Conservation (phyloP, 1,140 invertebrate species). For the Zaprionus davidi region DNA sequence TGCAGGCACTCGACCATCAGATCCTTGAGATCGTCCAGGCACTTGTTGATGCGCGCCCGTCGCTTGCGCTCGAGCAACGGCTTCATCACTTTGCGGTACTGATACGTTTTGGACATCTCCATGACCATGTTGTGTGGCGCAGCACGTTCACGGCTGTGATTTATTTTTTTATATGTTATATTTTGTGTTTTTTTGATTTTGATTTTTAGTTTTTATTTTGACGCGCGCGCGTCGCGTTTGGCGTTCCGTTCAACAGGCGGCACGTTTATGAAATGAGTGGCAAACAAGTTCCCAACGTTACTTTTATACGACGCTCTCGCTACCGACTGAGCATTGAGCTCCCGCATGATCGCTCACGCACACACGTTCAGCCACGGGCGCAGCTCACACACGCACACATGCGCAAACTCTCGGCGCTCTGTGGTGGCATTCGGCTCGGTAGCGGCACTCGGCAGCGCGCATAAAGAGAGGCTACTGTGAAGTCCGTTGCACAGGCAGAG, state of each 20-base stretch:
- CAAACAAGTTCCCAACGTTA: constrained; percentile 78
- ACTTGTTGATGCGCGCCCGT: constrained; percentile 96
- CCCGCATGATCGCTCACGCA: constrained; percentile 68
- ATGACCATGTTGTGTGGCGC: constrained; percentile 74
- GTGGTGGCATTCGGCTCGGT: constrained; percentile 65
- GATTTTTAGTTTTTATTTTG: constrained; percentile 24
- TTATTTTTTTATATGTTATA: constrained; percentile 14
- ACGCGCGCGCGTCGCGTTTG: constrained; percentile 60
- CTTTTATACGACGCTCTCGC: constrained; percentile 77
- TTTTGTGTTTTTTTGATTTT: constrained; percentile 22
- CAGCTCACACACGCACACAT: constrained; percentile 18
- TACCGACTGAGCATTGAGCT: constrained; percentile 50
- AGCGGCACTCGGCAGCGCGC: constrained; percentile 65
- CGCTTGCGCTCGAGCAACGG: constrained; percentile 97
- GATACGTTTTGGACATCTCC: constrained; percentile 91
- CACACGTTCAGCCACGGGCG: constrained; percentile 17
- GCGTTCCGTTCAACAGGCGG: constrained; percentile 77
- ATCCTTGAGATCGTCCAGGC: constrained; percentile 96
- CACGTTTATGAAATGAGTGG: constrained; percentile 76
- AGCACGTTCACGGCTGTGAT: constrained; percentile 20
- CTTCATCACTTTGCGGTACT: constrained; percentile 97
- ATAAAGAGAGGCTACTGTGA: constrained; percentile 81
- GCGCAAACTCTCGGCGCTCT: constrained; percentile 25
- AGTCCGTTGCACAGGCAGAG: constrained; percentile 41
- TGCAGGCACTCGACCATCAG: constrained; percentile 95